Evolutionary conservation across 2,888 invertebrate genomes (phyloP).

Genomic region (Macrosiphum euphorbiae): DNA sequence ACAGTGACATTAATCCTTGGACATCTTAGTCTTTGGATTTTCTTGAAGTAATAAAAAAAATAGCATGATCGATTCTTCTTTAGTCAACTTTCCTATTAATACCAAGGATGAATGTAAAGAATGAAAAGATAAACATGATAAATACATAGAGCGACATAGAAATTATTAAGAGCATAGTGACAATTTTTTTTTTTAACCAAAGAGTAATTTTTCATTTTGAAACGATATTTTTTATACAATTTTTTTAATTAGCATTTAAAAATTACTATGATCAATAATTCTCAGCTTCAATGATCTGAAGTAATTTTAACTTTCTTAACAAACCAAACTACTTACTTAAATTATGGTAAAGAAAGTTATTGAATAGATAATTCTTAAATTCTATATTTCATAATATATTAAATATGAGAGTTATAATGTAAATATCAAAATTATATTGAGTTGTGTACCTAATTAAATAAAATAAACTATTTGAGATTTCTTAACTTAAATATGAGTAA

Average conservation of each 20-base stretch:
- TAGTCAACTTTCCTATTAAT: constrained; percentile 29
- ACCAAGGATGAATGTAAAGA: background rate
- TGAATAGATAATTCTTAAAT: background rate
- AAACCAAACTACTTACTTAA: background rate
- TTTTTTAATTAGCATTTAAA: constrained; percentile 27
- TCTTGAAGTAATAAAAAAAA: constrained; percentile 24
- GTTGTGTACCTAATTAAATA: background rate
- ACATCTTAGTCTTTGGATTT: constrained; percentile 43
- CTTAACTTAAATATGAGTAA: background rate
- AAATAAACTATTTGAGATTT: background rate
- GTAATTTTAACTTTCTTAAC: background rate
- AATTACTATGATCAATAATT: constrained; percentile 28
- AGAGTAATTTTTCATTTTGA: constrained; percentile 29
- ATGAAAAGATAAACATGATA: constrained; percentile 22
- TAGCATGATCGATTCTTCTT: constrained; percentile 40
- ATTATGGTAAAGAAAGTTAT: background rate
- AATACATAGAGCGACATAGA: background rate
- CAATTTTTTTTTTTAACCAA: background rate
- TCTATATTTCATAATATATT: no score
- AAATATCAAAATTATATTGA: no score
- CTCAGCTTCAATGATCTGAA: background rate
- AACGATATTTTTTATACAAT: background rate
- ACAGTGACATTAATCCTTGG: constrained; percentile 47
- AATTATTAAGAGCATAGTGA: constrained; percentile 14
- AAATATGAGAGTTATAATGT: no score